A percentile compares a stretch with the other conserved stretches of the same genome.
Conservation (phyloP, 2,888 invertebrate genomes). For the Tenthredo distinguenda region DNA sequence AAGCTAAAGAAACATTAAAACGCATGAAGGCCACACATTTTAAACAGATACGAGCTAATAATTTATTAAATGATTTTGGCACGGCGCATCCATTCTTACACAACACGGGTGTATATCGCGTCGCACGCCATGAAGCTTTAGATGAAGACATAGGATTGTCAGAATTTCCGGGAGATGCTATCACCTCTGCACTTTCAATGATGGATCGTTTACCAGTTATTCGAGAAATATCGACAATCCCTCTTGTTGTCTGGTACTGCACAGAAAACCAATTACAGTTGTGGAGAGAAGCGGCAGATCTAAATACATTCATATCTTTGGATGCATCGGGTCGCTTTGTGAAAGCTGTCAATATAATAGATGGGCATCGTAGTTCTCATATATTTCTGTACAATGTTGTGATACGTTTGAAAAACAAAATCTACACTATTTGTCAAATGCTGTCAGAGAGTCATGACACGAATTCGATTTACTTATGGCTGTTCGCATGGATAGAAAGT, state of each 20-base stretch:
- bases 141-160: conserved; percentile 32
- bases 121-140: conserved; percentile 40
- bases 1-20: conserved; percentile 17
- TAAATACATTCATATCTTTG: conserved; percentile 2
- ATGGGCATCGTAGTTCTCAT: background rate
- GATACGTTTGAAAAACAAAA: too few species aligned
- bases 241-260: conserved; percentile 39
- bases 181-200: conserved; percentile 26
- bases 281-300: conserved; percentile 36
- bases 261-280: conserved; percentile 40
- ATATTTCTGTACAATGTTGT: too few species aligned
- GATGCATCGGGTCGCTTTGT: conserved; percentile 50
- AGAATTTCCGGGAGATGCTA: conserved; percentile 36
- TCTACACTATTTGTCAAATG: too few species aligned
- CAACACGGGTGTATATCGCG: background rate
- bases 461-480: too few species aligned
- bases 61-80: conserved; percentile 36
- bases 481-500: conserved; percentile 28
- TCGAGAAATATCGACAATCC: conserved; percentile 32
- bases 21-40: conserved; percentile 21
- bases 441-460: too few species aligned
- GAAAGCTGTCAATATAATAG: background rate
- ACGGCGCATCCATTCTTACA: background rate
- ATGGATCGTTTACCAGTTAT: background rate
- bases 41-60: background rate